Percentiles rank a stretch among this genome's conserved stretches.
phyloP scores from a whole-genome alignment of 1,140 invertebrate species.

The Bombus vancouverensis region DNA sequence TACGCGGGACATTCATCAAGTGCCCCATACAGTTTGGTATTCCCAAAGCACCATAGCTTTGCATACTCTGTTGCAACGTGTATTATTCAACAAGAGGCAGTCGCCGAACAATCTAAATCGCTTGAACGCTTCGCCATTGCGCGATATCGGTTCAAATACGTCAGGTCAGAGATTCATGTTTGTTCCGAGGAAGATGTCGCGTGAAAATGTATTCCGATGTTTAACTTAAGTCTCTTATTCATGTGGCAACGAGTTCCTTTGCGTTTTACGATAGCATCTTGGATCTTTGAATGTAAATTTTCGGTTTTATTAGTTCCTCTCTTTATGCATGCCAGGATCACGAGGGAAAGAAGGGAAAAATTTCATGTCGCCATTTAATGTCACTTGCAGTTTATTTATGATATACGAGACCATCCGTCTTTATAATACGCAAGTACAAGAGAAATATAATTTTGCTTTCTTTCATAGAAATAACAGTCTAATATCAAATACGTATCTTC shows the following conservation, averaged over 20 bases:
- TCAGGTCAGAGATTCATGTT: not conserved
- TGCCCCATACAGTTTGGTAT: slow-evolving; percentile 9
- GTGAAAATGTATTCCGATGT: not conserved
- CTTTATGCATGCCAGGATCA: not conserved
- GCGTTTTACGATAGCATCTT: not conserved
- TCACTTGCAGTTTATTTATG: not conserved
- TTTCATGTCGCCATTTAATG: not conserved
- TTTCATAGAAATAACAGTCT: not conserved
- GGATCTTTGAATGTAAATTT: slow-evolving; percentile 2
- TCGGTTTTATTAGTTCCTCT: not conserved
- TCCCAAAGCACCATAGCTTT: not conserved
- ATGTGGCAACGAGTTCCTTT: not conserved
- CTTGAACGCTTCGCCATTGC: not conserved
- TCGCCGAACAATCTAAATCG: slow-evolving; percentile 35
- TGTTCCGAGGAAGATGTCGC: not conserved
- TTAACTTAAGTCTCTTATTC: not conserved
- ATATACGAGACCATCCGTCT: not conserved
- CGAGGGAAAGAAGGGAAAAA: not conserved
- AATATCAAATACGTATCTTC: not conserved
- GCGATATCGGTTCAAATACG: not conserved
- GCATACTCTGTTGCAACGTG: not conserved
- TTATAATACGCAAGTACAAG: not conserved
- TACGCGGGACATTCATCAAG: slow-evolving; percentile 21
- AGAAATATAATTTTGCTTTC: not conserved
- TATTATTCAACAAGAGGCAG: slow-evolving; percentile 21